Base-by-base conservation (phyloP, 2,113 vertebrate genomes). In the Thymallus thymallus region DNA sequence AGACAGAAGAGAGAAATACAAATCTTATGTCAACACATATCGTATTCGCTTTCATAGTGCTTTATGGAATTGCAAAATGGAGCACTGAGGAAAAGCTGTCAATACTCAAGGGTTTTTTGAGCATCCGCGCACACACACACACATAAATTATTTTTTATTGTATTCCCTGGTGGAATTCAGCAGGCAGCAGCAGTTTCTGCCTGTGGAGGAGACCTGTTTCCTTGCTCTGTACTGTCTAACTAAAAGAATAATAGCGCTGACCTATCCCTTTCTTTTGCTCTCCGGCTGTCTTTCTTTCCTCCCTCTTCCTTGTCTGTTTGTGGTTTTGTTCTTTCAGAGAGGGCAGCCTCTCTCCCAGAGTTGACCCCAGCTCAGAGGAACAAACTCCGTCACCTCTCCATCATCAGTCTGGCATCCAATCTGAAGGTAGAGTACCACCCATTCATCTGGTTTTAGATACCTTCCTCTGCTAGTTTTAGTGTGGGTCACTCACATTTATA, bases 321-420 rank as follows among this genome's bases (percentile, higher is more conserved):
- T 41, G 35, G 35, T 41, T 9, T 24, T 76, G 35, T 48, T 32
- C 41, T 22, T 69, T 67, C 46, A 94, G 93, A 95, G 83, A 94
- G 93, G 85, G 91, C 82, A 16, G 91, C 89, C 83, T 97, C 91
- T 65, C 96, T 98, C 80, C 97, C 94, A 55, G 95, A 97, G 61
- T 87, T 99, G 80, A 97, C 95, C 60, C 95, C 96, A 2, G 95
- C 97, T 62, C 97, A 99, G 90, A 98, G 94, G 92, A 99, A 99
- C 88, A 99, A 99, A 79, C 93, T 99, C 29, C 94, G 97, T 68
- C 97, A 98, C 85, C 91, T 99, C 70, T 98, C 97, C 9, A 97
- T 98, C 0, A 97, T 98, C 88, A 98, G 95, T 23, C 89, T 99
- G 88, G 97, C 97, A 62, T 96, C 96, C 87, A 99, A 97, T 88